Base-by-base conservation (phyloP, 2,888 invertebrate species). In the Vannuccia rotundouncinata region DNA sequence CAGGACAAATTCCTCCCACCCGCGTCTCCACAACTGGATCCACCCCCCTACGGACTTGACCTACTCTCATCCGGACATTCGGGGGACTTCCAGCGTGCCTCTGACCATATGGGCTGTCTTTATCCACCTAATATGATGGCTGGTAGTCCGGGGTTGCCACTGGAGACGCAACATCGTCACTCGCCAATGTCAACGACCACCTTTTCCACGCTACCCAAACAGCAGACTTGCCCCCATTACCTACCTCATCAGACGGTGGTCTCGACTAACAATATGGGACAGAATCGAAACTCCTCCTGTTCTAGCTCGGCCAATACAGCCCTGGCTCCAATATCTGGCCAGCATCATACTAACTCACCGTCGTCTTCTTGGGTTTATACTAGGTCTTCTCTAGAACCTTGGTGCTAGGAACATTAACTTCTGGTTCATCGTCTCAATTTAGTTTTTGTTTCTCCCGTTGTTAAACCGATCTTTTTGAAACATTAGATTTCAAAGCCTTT, bases 21-120 rank as follows among this genome's bases (percentile, higher is more conserved):
- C 5, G 66, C 66, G 22, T 66, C 66, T 27, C 66, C 66, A 17
- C 66, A 66, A 27, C 66, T 66, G 22, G 66, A 66, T 27, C 66
- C 66, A 22, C 66, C 66, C 66, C 66, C 66, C 66, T 66, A 66
- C 22, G 66, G 66, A 17, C 66, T 66, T 22, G 66, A 66, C 25
- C 66, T 66, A 22, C 66, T 66, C 22, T 66, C 66, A 17, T 66
- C 66, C 2, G 66, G 66, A 5, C 66, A 66, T 2, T 66, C 66
- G 25, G 66, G 66, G 66, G 66, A 22, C 2, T 5, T n/a, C 66
- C 66, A 66, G 17, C 17, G 10, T 45, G 17, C 45, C 17, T 10
- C 45, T 5, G 66, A 66, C 25, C 66, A 22, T 5, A 66, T 66
- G 66, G 66, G 66, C 66, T 66, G 66, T 27, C 66, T 66, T 27